phyloP scores from a whole-genome alignment of 2,888 invertebrate species.

The Ochropleura leucogaster region DNA sequence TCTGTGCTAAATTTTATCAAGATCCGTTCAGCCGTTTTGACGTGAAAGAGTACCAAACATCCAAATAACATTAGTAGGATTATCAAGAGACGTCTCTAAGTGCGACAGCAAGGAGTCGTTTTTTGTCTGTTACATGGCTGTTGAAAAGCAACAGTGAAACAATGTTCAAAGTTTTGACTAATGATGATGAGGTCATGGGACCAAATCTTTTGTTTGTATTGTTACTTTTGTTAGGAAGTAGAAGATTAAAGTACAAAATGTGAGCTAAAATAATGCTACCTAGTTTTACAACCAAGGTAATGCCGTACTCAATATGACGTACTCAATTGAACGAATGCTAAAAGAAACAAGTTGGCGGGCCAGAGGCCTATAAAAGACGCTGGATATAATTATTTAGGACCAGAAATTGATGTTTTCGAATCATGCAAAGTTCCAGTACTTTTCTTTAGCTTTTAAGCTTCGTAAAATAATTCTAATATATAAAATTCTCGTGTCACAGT shows the following conservation, averaged over 20 bases:
- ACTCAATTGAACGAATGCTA: too few species aligned
- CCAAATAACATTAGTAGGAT: not conserved
- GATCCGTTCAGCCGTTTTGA: too few species aligned
- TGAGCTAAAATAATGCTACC: not conserved
- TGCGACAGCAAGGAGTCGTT: not conserved
- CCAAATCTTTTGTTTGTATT: slow-evolving; percentile 7
- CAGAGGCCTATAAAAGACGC: too few species aligned
- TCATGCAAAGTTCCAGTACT: not conserved
- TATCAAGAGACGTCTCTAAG: not conserved
- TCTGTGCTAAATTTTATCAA: too few species aligned
- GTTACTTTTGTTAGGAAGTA: slow-evolving; percentile 5
- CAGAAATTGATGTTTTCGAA: not conserved
- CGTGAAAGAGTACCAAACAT: too few species aligned
- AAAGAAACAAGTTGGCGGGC: not conserved
- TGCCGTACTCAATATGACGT: not conserved
- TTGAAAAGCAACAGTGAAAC: slow-evolving; percentile 20
- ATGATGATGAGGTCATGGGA: slow-evolving; percentile 10
- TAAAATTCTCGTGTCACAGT: too few species aligned
- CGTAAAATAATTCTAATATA: too few species aligned
- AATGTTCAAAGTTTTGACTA: slow-evolving; percentile 24
- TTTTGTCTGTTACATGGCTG: not conserved
- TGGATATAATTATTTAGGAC: too few species aligned
- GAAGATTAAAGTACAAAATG: not conserved
- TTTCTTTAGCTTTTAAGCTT: not conserved
- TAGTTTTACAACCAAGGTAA: not conserved